A percentile compares a stretch with the other conserved stretches of the same genome.
Conservation (phyloP, 2,113 vertebrate species). For the Chloroceryle aenea region DNA sequence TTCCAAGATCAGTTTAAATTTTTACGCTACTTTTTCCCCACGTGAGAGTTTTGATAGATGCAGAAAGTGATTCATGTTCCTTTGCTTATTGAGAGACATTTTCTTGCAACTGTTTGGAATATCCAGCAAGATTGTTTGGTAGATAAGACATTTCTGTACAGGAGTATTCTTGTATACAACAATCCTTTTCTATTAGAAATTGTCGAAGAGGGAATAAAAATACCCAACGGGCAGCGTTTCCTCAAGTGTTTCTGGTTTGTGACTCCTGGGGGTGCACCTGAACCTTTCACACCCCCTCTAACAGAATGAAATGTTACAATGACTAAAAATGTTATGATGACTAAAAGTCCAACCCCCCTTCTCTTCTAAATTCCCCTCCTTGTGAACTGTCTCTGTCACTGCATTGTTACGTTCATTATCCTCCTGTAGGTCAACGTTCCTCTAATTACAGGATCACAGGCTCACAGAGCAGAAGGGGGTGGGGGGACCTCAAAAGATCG, state of each 20-base stretch:
- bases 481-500: too few relatives aligned
- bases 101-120: not conserved
- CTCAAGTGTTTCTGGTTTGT: not conserved
- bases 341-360: too few relatives aligned
- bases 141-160: not conserved
- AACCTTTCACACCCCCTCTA: not conserved
- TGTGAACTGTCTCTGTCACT: accelerated
- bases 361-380: not conserved
- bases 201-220: conserved; percentile 30
- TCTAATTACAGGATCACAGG: not conserved
- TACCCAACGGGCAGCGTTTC: not conserved
- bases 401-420: not conserved
- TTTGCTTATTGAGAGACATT: not conserved
- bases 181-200: not conserved
- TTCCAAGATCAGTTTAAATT: not conserved
- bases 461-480: too few relatives aligned
- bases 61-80: not conserved
- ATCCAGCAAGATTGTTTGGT: not conserved
- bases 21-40: not conserved
- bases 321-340: not conserved
- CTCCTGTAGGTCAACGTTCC: not conserved
- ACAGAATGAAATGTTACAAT: not conserved
- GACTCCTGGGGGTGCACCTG: not conserved
- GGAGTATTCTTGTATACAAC: not conserved
- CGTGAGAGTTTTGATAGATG: not conserved